phyloP scores from a whole-genome alignment of 2,113 vertebrate genomes.

The Eubucco bourcierii region DNA sequence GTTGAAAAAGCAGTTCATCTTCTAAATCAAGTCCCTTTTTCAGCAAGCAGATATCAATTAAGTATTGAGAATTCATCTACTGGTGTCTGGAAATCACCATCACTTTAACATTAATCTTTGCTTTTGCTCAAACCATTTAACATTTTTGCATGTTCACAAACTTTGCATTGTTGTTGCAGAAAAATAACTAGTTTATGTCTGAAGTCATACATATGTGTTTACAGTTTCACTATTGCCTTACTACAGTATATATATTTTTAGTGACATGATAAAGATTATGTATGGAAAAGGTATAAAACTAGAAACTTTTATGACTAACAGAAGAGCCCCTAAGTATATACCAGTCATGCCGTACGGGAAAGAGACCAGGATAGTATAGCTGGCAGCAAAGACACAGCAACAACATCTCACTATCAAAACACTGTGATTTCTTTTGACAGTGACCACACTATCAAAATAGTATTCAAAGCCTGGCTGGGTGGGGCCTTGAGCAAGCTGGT shows the following conservation, averaged over 20 bases:
- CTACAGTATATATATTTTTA: background rate
- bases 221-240: background rate
- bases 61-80: too few species aligned
- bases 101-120: background rate
- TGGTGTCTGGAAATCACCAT: background rate
- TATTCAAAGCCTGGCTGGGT: too few species aligned
- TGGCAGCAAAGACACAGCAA: background rate
- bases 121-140: background rate
- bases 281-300: background rate
- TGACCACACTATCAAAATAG: too few species aligned
- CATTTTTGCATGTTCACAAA: background rate
- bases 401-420: background rate
- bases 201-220: background rate
- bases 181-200: background rate
- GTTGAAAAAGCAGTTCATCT: background rate
- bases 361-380: background rate
- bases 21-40: background rate
- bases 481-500: too few species aligned
- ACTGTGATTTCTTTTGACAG: too few species aligned
- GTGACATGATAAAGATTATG: rapidly evolving
- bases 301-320: background rate
- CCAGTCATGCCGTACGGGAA: background rate
- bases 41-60: background rate
- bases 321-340: background rate
- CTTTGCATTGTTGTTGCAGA: background rate